These are phyloP conservation scores for Melanargia galathea DNA, from an alignment of 2,888 invertebrate species.

Conservation along the genomic window DNA sequence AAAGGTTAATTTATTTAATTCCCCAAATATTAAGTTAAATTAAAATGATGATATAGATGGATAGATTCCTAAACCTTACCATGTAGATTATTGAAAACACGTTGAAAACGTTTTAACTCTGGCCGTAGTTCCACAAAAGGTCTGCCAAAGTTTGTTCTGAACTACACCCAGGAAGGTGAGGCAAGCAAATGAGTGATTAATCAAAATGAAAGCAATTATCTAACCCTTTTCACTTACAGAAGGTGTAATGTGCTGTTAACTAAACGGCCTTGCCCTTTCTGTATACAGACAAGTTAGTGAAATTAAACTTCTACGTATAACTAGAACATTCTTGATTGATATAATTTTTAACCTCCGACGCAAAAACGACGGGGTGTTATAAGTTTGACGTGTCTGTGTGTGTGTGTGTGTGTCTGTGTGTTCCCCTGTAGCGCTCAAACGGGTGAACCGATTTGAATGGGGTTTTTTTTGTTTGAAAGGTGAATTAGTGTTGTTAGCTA, in stretches of 20 bases:
- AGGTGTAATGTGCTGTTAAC: constrained; percentile 18
- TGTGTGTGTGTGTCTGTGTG: no score
- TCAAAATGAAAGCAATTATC: constrained; percentile 70
- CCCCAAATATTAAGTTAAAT: no score
- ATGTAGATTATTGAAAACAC: not conserved
- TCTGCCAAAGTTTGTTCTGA: constrained; percentile 14
- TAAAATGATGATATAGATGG: no score
- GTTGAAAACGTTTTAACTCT: not conserved
- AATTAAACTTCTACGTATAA: constrained; percentile 8
- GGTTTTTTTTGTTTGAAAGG: no score
- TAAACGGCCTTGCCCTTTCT: constrained; percentile 20
- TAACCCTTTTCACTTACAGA: constrained; percentile 59
- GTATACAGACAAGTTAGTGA: constrained; percentile 2
- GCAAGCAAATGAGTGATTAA: constrained; percentile 62
- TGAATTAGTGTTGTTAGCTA: no score
- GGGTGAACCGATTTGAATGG: no score
- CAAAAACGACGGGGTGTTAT: no score
- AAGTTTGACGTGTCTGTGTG: no score
- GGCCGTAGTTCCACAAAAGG: not conserved
- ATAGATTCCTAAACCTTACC: not conserved
- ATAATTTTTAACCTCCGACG: no score
- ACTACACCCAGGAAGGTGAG: constrained; percentile 45
- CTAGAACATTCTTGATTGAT: not conserved
- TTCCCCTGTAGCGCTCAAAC: no score
- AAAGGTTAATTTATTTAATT: no score